Evolutionary conservation across 2,797 vertebrate species (phyloP).

Genomic region (Sebastes wilsoni): DNA sequence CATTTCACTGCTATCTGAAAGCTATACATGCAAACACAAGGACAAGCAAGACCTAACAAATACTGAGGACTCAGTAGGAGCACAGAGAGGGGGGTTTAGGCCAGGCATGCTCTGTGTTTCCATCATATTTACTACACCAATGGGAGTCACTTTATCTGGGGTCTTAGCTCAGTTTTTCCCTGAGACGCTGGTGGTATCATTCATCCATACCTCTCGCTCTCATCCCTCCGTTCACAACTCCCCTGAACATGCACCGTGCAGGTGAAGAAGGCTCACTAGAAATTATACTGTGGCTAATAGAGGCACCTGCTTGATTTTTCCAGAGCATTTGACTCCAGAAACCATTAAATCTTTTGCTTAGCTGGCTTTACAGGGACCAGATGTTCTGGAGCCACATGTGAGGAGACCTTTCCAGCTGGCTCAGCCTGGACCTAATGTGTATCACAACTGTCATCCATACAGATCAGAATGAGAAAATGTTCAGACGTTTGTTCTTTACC

Average conservation of each 20-base stretch:
- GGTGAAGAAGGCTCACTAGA: constrained; percentile 43
- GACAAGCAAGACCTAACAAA: neutral
- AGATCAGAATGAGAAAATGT: constrained; percentile 33
- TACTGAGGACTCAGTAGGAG: neutral
- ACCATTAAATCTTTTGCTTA: constrained; percentile 58
- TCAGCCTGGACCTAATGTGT: constrained; percentile 35
- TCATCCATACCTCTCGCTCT: constrained; percentile 25
- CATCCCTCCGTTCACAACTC: constrained; percentile 32
- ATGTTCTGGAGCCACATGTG: constrained; percentile 55
- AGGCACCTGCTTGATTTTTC: constrained; percentile 60
- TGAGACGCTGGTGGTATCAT: constrained; percentile 19
- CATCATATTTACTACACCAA: constrained; percentile 25
- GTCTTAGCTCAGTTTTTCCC: constrained; percentile 32
- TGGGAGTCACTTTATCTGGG: constrained; percentile 21
- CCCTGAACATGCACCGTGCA: constrained; percentile 16
- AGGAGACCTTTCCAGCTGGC: constrained; percentile 56
- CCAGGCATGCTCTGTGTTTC: neutral
- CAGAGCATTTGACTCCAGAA: constrained; percentile 59
- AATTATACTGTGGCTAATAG: constrained; percentile 35
- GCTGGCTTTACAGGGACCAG: constrained; percentile 56
- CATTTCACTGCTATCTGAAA: neutral
- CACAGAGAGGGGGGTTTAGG: neutral
- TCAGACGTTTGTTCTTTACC: constrained; percentile 18
- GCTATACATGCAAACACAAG: neutral
- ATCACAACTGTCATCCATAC: constrained; percentile 53